These are phyloP conservation scores for Mellilla xanthometata DNA, from an alignment of 2,888 invertebrate species.

Conservation along the genomic window DNA sequence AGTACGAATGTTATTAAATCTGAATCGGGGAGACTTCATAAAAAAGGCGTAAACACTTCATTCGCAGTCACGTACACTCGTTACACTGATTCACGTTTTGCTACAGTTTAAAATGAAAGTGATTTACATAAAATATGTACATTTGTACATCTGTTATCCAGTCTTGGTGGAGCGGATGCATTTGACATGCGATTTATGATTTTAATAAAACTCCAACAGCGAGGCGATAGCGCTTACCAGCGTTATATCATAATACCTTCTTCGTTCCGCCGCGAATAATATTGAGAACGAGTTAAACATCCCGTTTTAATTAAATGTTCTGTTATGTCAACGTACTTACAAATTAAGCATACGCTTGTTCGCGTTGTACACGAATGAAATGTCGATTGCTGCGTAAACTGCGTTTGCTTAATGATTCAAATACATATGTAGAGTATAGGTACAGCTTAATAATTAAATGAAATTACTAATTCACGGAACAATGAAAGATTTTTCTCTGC, in stretches of 20 bases:
- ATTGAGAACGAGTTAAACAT: constrained; percentile 28
- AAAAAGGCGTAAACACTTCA: constrained; percentile 17
- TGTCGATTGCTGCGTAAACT: constrained; percentile 1
- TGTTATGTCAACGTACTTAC: constrained; percentile 42
- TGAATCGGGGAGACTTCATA: constrained; percentile 16
- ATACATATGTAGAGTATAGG: no score
- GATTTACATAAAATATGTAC: constrained; percentile 63
- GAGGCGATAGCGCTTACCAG: constrained; percentile 60
- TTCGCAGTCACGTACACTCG: constrained; percentile 32
- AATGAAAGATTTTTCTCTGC: no score
- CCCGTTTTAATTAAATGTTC: constrained; percentile 49
- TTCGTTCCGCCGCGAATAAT: constrained; percentile 35
- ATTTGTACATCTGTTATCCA: constrained; percentile 67
- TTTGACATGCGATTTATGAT: constrained; percentile 80
- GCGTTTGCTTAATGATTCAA: no score
- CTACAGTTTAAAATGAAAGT: constrained; percentile 46
- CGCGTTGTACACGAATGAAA: not conserved
- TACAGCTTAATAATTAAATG: no score
- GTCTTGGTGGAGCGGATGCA: constrained; percentile 69
- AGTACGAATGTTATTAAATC: constrained; percentile 16
- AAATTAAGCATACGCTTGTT: constrained; percentile 6
- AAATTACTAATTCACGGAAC: no score
- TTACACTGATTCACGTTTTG: constrained; percentile 42
- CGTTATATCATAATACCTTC: constrained; percentile 58
- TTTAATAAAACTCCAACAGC: constrained; percentile 74